Percentiles rank a stretch among this genome's conserved stretches.
These are phyloP conservation scores for Tachysurus vachellii DNA, from an alignment of 2,113 vertebrate species.

Conservation along the genomic window DNA sequence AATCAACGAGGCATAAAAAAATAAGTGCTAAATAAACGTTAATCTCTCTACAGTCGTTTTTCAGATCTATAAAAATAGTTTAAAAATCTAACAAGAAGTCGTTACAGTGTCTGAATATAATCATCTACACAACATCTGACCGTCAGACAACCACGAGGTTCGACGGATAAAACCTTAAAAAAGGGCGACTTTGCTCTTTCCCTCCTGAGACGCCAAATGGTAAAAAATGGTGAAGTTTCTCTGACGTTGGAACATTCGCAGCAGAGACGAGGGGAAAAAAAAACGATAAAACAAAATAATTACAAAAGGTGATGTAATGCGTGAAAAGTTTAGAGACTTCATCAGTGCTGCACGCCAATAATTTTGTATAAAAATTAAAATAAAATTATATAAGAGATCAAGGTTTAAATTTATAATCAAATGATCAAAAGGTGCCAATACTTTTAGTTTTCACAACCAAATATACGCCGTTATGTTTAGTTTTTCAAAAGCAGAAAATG, in stretches of 20 bases:
- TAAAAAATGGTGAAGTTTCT: background rate
- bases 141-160: slow-evolving; percentile 63
- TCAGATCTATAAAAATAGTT: slow-evolving; percentile 78
- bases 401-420: background rate
- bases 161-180: slow-evolving; percentile 51
- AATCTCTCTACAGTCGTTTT: slow-evolving; percentile 59
- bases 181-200: slow-evolving; percentile 59
- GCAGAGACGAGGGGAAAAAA: background rate
- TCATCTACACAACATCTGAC: slow-evolving; percentile 45
- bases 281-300: background rate
- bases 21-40: slow-evolving; percentile 65
- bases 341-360: background rate
- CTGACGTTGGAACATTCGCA: background rate
- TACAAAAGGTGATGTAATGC: background rate
- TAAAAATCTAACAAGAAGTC: slow-evolving; percentile 74
- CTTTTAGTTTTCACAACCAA: background rate
- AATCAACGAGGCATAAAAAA: slow-evolving; percentile 65
- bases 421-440: background rate
- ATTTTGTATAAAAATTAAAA: background rate
- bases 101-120: slow-evolving; percentile 68
- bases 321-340: background rate
- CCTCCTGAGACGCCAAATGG: slow-evolving; percentile 62
- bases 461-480: background rate
- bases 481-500: too few relatives aligned
- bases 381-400: background rate